Conservation (phyloP, 2,888 invertebrate species). For the Coenonympha glycerion region DNA sequence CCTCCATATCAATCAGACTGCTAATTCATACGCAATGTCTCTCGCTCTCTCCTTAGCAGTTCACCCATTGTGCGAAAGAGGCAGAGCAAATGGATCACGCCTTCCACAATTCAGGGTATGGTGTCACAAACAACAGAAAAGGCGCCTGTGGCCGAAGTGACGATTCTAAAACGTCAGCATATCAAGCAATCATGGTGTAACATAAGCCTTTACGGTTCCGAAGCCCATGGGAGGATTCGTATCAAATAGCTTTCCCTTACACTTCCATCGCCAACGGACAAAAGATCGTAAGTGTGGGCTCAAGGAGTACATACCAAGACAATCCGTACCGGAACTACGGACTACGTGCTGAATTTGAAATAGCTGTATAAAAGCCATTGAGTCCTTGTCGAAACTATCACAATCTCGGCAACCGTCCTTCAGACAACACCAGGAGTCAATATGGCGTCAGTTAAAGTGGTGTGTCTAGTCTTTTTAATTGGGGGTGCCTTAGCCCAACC, state of each 20-base stretch:
- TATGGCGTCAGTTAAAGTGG: slow-evolving; percentile 68
- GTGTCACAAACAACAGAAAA: slow-evolving; percentile 75
- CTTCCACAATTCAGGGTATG: slow-evolving; percentile 63
- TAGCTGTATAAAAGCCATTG: slow-evolving; percentile 74
- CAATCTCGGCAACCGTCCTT: slow-evolving; percentile 60
- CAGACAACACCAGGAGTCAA: slow-evolving; percentile 57
- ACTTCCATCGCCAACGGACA: slow-evolving; percentile 44
- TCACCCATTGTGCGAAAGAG: slow-evolving; percentile 33
- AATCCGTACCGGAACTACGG: slow-evolving; percentile 68
- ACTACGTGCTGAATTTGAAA: slow-evolving; percentile 72
- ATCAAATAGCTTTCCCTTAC: slow-evolving; percentile 75
- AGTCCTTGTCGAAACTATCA: slow-evolving; percentile 70
- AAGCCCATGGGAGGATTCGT: slow-evolving; percentile 53
- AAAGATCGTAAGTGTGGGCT: slow-evolving; percentile 58
- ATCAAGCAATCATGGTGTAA: slow-evolving; percentile 37
- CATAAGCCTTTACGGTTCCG: slow-evolving; percentile 53
- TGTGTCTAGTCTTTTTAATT: slow-evolving; percentile 71
- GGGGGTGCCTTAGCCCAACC: slow-evolving; percentile 78
- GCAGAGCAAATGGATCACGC: slow-evolving; percentile 54
- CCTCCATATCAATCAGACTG: slow-evolving; percentile 63
- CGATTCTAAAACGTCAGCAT: slow-evolving; percentile 48
- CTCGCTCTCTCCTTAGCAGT: slow-evolving; percentile 38
- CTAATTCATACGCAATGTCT: slow-evolving; percentile 38
- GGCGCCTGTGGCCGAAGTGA: slow-evolving; percentile 46
- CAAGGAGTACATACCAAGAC: slow-evolving; percentile 57